Base-by-base conservation (phyloP, 2,113 vertebrate genomes). In the Phodopus roborovskii region DNA sequence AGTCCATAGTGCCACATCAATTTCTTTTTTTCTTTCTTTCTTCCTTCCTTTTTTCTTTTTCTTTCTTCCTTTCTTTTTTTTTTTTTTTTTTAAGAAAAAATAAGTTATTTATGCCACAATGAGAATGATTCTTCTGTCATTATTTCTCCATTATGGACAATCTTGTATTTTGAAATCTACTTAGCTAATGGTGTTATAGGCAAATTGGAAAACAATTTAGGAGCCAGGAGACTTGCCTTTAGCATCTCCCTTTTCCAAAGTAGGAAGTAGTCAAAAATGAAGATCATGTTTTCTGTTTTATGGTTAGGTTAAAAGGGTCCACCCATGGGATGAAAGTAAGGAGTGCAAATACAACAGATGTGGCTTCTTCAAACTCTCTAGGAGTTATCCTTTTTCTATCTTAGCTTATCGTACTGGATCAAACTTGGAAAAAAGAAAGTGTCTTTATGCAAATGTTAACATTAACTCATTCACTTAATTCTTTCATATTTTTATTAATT, bases 201-300 rank as follows among this genome's bases (percentile, higher is more conserved):
- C 24, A 91, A 5, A 33, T 24, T 56, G 9, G 12, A 36, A 42
- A 45, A 16, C 26, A 1, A 4, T 42, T 4, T 24, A 33, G 77
- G 24, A 28, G 28, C 24, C n/a, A 71, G 53, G 24, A 81, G 4
- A 36, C 8, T 42, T 12, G 13, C 10, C 56, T 79, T 42, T 7
- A 0, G 4, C 81, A 30, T 12, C 17, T 48, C 15, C 7, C 5
- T 17, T 16, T 50, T 74, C n/a, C 5, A 36, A 3, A 2, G 1
- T 53, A 39, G 39, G n/a, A 70, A 45, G 24, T 5, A 66, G 26
- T 36, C 48, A 56, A n/a, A 7, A 0, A 15, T 5, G 11, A n/a
- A 90, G 30, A 89, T 20, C 75, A 24, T 24, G 70, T 74, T 78
- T 94, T 73, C 58, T 33, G 64, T 11, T 36, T 66, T 15, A 26